Evolutionary conservation across 2,113 vertebrate species (phyloP), one percentile per base, ranked within the genome.

Genomic region (Passer domesticus): DNA sequence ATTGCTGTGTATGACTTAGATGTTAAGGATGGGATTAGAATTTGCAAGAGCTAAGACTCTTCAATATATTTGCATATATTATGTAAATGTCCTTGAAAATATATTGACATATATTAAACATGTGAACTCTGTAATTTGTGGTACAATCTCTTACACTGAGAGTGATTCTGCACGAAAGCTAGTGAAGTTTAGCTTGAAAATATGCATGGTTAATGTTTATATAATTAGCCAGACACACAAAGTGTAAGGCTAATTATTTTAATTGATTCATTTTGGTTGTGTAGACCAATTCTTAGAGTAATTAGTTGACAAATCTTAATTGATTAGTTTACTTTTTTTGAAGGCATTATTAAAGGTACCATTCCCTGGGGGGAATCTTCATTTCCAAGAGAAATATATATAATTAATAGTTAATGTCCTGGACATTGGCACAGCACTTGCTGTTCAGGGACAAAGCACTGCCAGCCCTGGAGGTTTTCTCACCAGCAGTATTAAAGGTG

Each of bases 11-110:
- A 79, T 87, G 53, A 83, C 77, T 87, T 93, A 55, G 78, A 80
- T 92, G 50, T 74, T 83, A 86, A 85, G 47, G 46, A 64, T 55
- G 43, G 50, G 89, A 84, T 69, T 83, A 73, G 75, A 95, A 90
- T 90, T 93, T 83, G 22, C 59, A 89, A 47, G 39, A 90, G 55
- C 78, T 47, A 85, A 94, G 55, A 59, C 30, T 88, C 66, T 88
- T 91, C 76, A 90, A 41, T 77, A 81, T 11, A 83, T 95, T 90
- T 94, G 60, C 90, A 95, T 96, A 33, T 23, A 83, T 95, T 94
- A 94, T 92, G 85, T 46, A 92, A 90, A 94, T 93, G 5, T 52
- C 19, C 59, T 88, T 89, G 80, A 88, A 93, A 90, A 90, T 86
- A 59, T 63, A 94, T 63, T 86, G 92, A 87, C 77, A 73, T 82